phyloP scores from a whole-genome alignment of 2,888 invertebrate genomes.

The Hypsopygia costalis region DNA sequence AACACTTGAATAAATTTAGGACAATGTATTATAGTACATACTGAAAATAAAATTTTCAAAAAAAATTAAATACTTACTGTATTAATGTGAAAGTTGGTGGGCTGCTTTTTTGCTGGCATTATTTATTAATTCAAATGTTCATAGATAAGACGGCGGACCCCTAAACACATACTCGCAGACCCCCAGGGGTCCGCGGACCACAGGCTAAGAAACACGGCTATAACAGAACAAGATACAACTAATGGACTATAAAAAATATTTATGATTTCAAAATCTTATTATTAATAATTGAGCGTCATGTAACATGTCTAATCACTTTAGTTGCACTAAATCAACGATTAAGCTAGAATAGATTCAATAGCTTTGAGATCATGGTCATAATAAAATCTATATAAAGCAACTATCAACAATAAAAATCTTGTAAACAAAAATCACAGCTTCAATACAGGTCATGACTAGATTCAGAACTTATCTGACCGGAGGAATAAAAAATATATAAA shows the following conservation, averaged over 20 bases:
- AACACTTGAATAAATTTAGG: no score
- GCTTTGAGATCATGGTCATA: constrained; percentile 12
- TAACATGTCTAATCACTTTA: constrained; percentile 36
- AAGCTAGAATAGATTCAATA: constrained; percentile 19
- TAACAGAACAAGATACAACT: constrained; percentile 26
- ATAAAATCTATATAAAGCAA: constrained; percentile 13
- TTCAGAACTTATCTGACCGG: neutral
- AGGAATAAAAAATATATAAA: neutral
- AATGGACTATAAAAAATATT: constrained; percentile 48
- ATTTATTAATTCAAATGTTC: no score
- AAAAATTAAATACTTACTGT: no score
- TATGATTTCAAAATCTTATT: constrained; percentile 34
- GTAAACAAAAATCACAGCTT: constrained; percentile 31
- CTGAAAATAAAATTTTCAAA: no score
- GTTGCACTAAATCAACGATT: constrained; percentile 27
- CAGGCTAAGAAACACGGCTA: no score
- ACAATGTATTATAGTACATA: no score
- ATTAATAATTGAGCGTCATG: constrained; percentile 68
- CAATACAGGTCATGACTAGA: constrained; percentile 3
- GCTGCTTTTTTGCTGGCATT: no score
- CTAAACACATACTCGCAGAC: no score
- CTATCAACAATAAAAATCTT: constrained; percentile 20
- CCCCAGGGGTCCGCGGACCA: no score
- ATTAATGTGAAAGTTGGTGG: no score
- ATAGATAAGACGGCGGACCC: no score